phyloP scores from a whole-genome alignment of 2,888 invertebrate species.

The Flexamia atlantica region DNA sequence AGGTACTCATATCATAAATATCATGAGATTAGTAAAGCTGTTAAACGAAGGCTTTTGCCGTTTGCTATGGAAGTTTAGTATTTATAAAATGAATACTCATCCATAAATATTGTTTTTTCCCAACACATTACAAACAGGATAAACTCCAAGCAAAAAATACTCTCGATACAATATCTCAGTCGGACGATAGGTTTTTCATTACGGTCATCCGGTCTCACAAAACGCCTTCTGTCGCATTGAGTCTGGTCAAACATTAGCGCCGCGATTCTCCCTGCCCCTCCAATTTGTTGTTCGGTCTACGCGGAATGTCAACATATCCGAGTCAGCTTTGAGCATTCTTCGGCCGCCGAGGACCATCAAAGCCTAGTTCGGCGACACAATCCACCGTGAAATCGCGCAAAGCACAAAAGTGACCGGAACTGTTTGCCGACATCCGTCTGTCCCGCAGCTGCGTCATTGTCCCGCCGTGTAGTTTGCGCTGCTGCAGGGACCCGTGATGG shows the following conservation, averaged over 20 bases:
- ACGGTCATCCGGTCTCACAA: background rate
- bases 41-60: no score
- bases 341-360: slow-evolving; percentile 13
- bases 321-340: slow-evolving; percentile 24
- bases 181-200: background rate
- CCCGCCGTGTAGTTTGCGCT: background rate
- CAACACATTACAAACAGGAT: no score
- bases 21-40: no score
- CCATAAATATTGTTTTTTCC: no score
- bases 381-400: slow-evolving; percentile 26
- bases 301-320: slow-evolving; percentile 12
- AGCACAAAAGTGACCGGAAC: slow-evolving; percentile 31
- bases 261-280: background rate
- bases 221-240: background rate
- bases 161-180: no score
- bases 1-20: no score
- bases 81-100: no score
- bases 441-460: slow-evolving; percentile 1
- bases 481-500: background rate
- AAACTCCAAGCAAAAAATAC: no score
- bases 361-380: slow-evolving; percentile 25
- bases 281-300: slow-evolving; percentile 27
- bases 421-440: slow-evolving; percentile 30
- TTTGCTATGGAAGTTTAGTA: no score
- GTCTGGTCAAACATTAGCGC: background rate